phyloP scores from a whole-genome alignment of 1,140 invertebrate genomes.

The Euschistus heros region DNA sequence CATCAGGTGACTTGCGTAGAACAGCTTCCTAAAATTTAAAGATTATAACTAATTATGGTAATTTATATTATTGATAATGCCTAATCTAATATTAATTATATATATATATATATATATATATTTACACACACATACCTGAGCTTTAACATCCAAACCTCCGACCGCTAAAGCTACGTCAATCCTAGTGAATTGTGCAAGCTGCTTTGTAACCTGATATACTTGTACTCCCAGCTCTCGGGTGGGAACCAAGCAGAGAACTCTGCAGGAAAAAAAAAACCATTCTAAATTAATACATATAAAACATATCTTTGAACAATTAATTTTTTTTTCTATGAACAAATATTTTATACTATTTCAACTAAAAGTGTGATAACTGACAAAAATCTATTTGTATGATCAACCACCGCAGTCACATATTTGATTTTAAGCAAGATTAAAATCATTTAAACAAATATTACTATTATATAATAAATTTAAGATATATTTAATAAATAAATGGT shows the following conservation, averaged over 20 bases:
- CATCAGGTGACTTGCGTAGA: slow-evolving; percentile 81
- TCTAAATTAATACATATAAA: not conserved
- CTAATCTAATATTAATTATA: not conserved
- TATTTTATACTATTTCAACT: no score
- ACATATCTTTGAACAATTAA: no score
- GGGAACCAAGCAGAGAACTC: slow-evolving; percentile 89
- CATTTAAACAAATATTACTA: no score
- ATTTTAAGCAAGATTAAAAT: no score
- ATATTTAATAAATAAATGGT: no score
- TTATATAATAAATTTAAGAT: no score
- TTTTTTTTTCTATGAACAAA: no score
- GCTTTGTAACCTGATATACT: slow-evolving; percentile 86
- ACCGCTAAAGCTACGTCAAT: slow-evolving; percentile 74
- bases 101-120: slow-evolving; percentile 3
- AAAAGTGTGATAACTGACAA: no score
- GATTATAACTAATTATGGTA: not conserved
- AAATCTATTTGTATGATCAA: no score
- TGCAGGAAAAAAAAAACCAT: slow-evolving; percentile 25
- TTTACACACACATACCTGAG: slow-evolving; percentile 46
- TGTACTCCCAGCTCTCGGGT: slow-evolving; percentile 94
- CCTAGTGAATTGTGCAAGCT: slow-evolving; percentile 77
- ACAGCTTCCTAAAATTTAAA: slow-evolving; percentile 56
- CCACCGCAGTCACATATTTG: no score
- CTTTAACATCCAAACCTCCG: slow-evolving; percentile 88
- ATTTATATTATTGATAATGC: not conserved